Percentiles rank a stretch among this genome's conserved stretches.
These are phyloP conservation scores for Bubo bubo DNA, from an alignment of 2,113 vertebrate species.

Conservation along the genomic window DNA sequence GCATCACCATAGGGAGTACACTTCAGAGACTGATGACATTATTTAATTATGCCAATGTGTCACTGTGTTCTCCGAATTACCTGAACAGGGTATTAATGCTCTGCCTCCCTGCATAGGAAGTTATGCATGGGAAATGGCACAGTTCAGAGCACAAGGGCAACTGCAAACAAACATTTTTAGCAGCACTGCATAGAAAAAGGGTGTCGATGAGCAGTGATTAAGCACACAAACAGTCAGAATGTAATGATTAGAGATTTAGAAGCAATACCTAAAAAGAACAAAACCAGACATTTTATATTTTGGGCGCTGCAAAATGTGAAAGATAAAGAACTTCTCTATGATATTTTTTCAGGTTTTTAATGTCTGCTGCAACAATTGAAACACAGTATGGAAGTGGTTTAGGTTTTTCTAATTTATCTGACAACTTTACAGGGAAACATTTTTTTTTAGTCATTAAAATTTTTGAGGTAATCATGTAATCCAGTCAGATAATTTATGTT, in stretches of 20 bases:
- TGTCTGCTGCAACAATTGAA: constrained; percentile 26
- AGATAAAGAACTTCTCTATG: background rate
- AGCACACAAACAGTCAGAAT: background rate
- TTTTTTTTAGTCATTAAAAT: background rate
- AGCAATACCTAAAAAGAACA: constrained; percentile 8
- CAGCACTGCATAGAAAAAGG: background rate
- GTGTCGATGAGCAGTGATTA: constrained; percentile 52
- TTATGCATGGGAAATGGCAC: background rate
- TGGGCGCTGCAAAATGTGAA: background rate
- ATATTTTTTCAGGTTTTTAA: constrained; percentile 26
- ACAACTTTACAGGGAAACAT: background rate
- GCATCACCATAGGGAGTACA: constrained; percentile 46
- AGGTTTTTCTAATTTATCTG: background rate
- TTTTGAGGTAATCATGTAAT: constrained; percentile 1
- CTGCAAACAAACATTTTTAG: constrained; percentile 49
- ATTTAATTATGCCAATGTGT: constrained; percentile 73
- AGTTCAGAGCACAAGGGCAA: constrained; percentile 31
- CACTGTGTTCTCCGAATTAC: constrained; percentile 27
- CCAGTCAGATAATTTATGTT: background rate
- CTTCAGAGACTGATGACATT: constrained; percentile 67
- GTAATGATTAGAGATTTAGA: constrained; percentile 16
- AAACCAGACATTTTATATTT: background rate
- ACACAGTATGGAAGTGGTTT: background rate
- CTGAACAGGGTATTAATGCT: constrained; percentile 55
- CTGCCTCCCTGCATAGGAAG: constrained; percentile 13